Conservation (phyloP, 2,113 vertebrate genomes). For the Girardinichthys multiradiatus region DNA sequence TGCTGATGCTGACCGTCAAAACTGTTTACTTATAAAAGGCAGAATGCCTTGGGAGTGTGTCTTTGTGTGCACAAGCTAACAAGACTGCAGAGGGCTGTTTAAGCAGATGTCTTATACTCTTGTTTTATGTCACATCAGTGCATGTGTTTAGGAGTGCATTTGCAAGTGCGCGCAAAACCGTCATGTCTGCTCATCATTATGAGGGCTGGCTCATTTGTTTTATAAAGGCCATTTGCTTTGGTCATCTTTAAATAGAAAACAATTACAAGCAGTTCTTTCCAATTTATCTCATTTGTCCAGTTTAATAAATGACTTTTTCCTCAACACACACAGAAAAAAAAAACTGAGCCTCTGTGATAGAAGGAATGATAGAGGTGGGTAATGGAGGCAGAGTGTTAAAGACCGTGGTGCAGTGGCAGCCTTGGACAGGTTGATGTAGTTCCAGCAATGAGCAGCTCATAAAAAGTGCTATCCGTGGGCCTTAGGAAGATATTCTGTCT, state of each 20-base stretch:
- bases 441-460: conserved; percentile 84
- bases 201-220: conserved; percentile 48
- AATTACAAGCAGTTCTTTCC: conserved; percentile 58
- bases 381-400: conserved; percentile 68
- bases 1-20: conserved; percentile 76
- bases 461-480: conserved; percentile 82
- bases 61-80: conserved; percentile 21
- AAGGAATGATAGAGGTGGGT: conserved; percentile 66
- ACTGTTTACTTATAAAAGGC: conserved; percentile 63
- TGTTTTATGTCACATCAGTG: conserved; percentile 24
- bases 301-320: conserved; percentile 61
- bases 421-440: conserved; percentile 84
- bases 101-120: conserved; percentile 35
- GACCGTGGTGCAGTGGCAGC: conserved; percentile 65
- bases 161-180: not conserved
- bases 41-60: conserved; percentile 23
- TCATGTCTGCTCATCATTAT: conserved; percentile 23
- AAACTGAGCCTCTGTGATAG: conserved; percentile 39
- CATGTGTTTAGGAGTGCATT: conserved; percentile 1
- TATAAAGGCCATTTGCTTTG: conserved; percentile 43
- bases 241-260: conserved; percentile 59
- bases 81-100: conserved; percentile 32
- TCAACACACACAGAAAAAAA: conserved; percentile 13
- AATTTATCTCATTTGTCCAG: conserved; percentile 57
- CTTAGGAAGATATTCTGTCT: conserved; percentile 84